Evolutionary conservation across 2,888 invertebrate genomes (phyloP).

Genomic region (Tetramorium bicarinatum): DNA sequence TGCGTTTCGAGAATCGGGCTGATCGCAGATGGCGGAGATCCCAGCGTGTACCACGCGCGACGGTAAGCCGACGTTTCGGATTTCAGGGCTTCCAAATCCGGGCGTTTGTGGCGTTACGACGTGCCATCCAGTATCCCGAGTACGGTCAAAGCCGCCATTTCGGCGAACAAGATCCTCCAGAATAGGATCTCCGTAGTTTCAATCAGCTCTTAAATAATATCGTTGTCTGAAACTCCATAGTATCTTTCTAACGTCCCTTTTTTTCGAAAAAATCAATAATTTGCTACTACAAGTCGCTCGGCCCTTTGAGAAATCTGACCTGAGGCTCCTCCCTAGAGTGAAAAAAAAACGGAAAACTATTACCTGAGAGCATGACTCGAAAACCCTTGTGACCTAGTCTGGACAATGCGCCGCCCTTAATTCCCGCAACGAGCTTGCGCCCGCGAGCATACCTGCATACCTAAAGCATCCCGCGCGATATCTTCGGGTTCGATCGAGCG

Average conservation of each 20-base stretch:
- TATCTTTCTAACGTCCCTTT: background rate
- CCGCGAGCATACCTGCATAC: slow-evolving; percentile 16
- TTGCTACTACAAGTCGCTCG: background rate
- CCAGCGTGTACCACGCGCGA: slow-evolving; percentile 32
- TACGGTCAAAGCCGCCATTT: slow-evolving; percentile 20
- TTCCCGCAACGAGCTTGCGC: slow-evolving; percentile 38
- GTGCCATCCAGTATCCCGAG: background rate
- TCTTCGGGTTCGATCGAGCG: slow-evolving; percentile 50
- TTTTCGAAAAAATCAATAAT: background rate
- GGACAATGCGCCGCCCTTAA: slow-evolving; percentile 51
- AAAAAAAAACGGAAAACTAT: slow-evolving; percentile 17
- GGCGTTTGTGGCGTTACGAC: slow-evolving; percentile 33
- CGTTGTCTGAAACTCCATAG: background rate
- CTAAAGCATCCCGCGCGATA: slow-evolving; percentile 6
- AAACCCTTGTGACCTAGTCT: slow-evolving; percentile 44
- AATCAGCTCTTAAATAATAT: slow-evolving; percentile 4
- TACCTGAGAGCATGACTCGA: background rate
- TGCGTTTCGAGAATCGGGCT: slow-evolving; percentile 50
- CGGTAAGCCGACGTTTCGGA: slow-evolving; percentile 54
- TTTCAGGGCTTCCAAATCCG: slow-evolving; percentile 47
- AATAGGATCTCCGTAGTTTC: slow-evolving; percentile 4
- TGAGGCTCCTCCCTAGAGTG: no score
- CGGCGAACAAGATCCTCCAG: slow-evolving; percentile 12
- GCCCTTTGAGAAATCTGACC: background rate
- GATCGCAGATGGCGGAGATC: slow-evolving; percentile 44